phyloP scores from a whole-genome alignment of 2,888 invertebrate species.

The Scrobipalpa atriplicella region DNA sequence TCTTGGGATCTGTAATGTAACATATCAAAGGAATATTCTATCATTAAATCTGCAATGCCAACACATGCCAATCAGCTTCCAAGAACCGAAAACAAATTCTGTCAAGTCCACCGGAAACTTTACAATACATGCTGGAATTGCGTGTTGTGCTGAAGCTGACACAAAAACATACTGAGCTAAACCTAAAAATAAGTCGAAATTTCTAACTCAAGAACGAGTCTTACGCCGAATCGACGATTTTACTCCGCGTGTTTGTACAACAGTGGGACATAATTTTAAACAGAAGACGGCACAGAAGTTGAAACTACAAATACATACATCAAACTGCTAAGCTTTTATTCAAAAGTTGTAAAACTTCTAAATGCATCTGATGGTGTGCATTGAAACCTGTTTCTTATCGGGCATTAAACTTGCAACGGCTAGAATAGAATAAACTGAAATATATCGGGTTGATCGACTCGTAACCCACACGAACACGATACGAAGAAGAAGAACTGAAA shows the following conservation, averaged over 20 bases:
- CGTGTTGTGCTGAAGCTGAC: slow-evolving; percentile 44
- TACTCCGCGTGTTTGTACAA: neutral
- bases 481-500: too few relatives aligned
- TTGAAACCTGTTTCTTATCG: too few relatives aligned
- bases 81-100: slow-evolving; percentile 40
- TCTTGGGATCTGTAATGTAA: neutral
- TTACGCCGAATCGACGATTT: slow-evolving; percentile 30
- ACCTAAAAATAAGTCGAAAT: slow-evolving; percentile 50
- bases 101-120: slow-evolving; percentile 25
- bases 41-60: slow-evolving; percentile 18
- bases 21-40: slow-evolving; percentile 8
- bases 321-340: too few relatives aligned
- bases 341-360: too few relatives aligned
- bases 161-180: slow-evolving; percentile 50
- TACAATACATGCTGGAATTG: slow-evolving; percentile 37
- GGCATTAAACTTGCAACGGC: too few relatives aligned
- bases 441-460: too few relatives aligned
- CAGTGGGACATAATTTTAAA: neutral
- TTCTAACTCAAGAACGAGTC: slow-evolving; percentile 43
- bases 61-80: slow-evolving; percentile 40
- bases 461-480: too few relatives aligned
- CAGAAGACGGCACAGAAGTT: too few relatives aligned
- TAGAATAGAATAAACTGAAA: too few relatives aligned
- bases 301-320: too few relatives aligned
- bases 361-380: too few relatives aligned